Conservation (phyloP, 1,140 invertebrate species). For the Odontomachus brunneus region DNA sequence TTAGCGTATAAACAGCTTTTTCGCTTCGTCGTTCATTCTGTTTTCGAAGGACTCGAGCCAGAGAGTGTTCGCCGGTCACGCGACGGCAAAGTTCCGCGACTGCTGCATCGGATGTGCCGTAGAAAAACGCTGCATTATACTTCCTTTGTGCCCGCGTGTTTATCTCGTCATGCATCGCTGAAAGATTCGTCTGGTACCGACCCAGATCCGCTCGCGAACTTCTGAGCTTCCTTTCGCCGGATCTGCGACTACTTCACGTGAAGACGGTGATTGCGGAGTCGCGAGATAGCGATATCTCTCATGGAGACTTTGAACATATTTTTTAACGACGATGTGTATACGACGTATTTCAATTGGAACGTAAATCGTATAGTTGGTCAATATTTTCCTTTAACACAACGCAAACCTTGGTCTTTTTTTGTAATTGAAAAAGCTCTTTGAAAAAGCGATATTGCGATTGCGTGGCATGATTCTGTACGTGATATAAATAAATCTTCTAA, state of each 20-base stretch:
- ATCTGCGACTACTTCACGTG: constrained; percentile 22
- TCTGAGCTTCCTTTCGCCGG: constrained; percentile 51
- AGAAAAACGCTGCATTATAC: constrained; percentile 52
- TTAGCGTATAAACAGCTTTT: constrained; percentile 52
- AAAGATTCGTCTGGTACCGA: constrained; percentile 62
- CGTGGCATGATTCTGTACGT: too few relatives aligned
- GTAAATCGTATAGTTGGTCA: neutral
- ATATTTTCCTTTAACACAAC: neutral
- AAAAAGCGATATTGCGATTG: too few relatives aligned
- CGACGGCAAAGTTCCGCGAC: neutral
- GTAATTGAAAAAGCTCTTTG: too few relatives aligned
- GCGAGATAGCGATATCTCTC: constrained; percentile 4
- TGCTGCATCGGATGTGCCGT: constrained; percentile 9
- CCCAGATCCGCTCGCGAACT: constrained; percentile 61
- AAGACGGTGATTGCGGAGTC: constrained; percentile 37
- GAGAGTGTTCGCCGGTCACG: constrained; percentile 17
- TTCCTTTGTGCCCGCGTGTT: constrained; percentile 58
- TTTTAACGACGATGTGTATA: neutral
- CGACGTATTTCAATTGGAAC: neutral
- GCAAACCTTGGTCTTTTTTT: too few relatives aligned
- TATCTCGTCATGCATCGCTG: constrained; percentile 66
- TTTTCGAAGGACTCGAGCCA: constrained; percentile 42
- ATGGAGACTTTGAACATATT: neutral
- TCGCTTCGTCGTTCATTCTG: constrained; percentile 29
- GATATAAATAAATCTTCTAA: too few relatives aligned